phyloP scores from a whole-genome alignment of 1,140 invertebrate genomes.

The Drosophila murphyi region DNA sequence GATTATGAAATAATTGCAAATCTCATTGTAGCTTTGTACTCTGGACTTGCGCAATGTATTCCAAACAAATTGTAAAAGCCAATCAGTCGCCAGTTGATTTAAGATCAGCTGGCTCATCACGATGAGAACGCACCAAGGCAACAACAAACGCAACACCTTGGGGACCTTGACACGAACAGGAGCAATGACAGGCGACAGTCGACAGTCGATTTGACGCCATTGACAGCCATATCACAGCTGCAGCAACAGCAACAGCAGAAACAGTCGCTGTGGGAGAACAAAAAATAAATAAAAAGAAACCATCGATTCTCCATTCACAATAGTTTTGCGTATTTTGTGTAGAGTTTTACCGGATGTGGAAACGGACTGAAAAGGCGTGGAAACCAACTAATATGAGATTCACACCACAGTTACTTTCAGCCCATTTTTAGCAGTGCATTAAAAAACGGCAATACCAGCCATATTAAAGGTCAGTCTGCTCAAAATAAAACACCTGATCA shows the following conservation, averaged over 20 bases:
- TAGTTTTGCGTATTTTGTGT: neutral
- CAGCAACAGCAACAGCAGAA: neutral
- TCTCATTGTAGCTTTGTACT: slow-evolving; percentile 56
- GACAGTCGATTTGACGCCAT: neutral
- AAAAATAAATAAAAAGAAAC: neutral
- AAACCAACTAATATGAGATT: too few species aligned
- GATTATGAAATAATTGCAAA: slow-evolving; percentile 80
- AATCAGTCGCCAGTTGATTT: slow-evolving; percentile 45
- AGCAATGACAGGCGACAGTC: slow-evolving; percentile 39
- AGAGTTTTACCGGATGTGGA: slow-evolving; percentile 6
- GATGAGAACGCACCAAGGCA: slow-evolving; percentile 31
- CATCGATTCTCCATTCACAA: neutral
- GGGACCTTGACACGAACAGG: slow-evolving; percentile 41
- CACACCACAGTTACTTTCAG: too few species aligned
- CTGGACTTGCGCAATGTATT: slow-evolving; percentile 63
- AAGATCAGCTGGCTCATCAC: slow-evolving; percentile 10
- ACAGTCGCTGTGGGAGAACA: slow-evolving; percentile 8
- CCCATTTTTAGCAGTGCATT: neutral
- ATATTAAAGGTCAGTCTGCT: neutral
- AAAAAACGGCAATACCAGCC: neutral
- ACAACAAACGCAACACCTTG: slow-evolving; percentile 47
- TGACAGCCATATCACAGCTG: slow-evolving; percentile 36
- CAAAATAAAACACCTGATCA: slow-evolving; percentile 1
- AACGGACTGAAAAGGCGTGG: neutral
- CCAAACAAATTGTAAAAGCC: slow-evolving; percentile 27